phyloP scores from a whole-genome alignment of 2,797 vertebrate genomes.

The Protosalanx chinensis region DNA sequence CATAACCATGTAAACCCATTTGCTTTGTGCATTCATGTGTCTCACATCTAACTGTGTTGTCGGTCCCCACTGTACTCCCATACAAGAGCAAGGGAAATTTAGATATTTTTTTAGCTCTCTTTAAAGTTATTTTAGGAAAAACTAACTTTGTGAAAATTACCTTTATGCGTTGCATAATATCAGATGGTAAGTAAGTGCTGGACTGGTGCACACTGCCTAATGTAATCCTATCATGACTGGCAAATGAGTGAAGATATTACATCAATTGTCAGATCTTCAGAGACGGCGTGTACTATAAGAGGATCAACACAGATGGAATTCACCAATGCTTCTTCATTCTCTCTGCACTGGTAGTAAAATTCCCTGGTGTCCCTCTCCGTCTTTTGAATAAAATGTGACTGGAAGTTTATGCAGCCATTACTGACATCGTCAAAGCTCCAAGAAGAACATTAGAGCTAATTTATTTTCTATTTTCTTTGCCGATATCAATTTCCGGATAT shows the following conservation, averaged over 20 bases:
- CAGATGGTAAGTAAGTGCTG: conserved; percentile 38
- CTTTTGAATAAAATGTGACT: conserved; percentile 45
- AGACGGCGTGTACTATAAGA: conserved; percentile 39
- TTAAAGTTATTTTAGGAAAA: too few relatives aligned
- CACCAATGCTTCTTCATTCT: conserved; percentile 25
- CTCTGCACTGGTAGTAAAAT: conserved; percentile 35
- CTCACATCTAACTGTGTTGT: too few relatives aligned
- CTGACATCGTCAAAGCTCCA: conserved; percentile 38
- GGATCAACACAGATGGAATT: conserved; percentile 33
- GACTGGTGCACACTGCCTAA: conserved; percentile 38
- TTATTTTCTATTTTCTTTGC: conserved; percentile 45
- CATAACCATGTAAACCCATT: too few relatives aligned
- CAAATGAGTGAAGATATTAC: conserved; percentile 41
- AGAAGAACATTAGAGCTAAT: conserved; percentile 46
- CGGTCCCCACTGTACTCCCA: too few relatives aligned
- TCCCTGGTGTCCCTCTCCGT: conserved; percentile 6
- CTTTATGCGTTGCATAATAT: conserved; percentile 37
- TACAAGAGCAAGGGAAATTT: too few relatives aligned
- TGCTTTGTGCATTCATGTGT: too few relatives aligned
- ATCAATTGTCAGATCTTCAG: conserved; percentile 40
- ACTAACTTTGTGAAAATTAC: too few relatives aligned
- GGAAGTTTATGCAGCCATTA: conserved; percentile 52
- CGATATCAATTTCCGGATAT: conserved; percentile 44
- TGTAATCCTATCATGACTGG: conserved; percentile 50
- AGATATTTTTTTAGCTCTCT: too few relatives aligned